Evolutionary conservation across 2,888 invertebrate species (phyloP).

Genomic region (Macaria notata): DNA sequence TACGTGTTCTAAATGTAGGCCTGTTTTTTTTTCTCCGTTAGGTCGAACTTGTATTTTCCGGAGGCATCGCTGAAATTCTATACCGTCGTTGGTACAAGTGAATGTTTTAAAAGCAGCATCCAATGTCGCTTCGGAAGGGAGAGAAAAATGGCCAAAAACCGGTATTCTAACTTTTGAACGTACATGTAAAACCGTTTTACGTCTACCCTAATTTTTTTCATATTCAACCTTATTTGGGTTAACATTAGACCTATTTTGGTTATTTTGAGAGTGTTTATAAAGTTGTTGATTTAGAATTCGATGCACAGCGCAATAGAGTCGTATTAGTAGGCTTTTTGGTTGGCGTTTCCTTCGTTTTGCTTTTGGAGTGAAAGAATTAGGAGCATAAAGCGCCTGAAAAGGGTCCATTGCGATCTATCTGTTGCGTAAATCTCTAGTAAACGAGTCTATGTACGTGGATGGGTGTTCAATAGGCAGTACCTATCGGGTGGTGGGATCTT

Average conservation of each 20-base stretch:
- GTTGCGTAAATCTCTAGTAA: slow-evolving; percentile 36
- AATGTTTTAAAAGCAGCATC: slow-evolving; percentile 34
- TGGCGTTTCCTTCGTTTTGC: slow-evolving; percentile 47
- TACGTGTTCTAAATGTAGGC: too few relatives aligned
- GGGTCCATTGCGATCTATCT: slow-evolving; percentile 54
- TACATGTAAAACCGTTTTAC: slow-evolving; percentile 33
- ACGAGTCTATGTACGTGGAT: slow-evolving; percentile 46
- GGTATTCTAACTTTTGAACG: slow-evolving; percentile 49
- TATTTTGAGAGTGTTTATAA: slow-evolving; percentile 12
- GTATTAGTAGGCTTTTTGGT: slow-evolving; percentile 26
- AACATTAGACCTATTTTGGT: neutral
- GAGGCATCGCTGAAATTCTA: neutral
- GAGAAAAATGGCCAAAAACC: slow-evolving; percentile 46
- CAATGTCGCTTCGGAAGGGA: slow-evolving; percentile 35
- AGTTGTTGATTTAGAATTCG: slow-evolving; percentile 21
- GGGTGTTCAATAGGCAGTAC: slow-evolving; percentile 37
- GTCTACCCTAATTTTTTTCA: neutral
- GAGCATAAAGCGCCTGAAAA: slow-evolving; percentile 56
- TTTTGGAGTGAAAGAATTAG: slow-evolving; percentile 49
- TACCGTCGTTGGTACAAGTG: neutral
- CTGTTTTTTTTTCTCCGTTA: too few relatives aligned
- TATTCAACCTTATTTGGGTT: slow-evolving; percentile 4
- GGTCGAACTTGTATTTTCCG: neutral
- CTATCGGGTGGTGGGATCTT: slow-evolving; percentile 19
- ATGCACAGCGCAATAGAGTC: slow-evolving; percentile 14